Conservation (phyloP, 2,888 invertebrate species). For the Drosophila helvetica region DNA sequence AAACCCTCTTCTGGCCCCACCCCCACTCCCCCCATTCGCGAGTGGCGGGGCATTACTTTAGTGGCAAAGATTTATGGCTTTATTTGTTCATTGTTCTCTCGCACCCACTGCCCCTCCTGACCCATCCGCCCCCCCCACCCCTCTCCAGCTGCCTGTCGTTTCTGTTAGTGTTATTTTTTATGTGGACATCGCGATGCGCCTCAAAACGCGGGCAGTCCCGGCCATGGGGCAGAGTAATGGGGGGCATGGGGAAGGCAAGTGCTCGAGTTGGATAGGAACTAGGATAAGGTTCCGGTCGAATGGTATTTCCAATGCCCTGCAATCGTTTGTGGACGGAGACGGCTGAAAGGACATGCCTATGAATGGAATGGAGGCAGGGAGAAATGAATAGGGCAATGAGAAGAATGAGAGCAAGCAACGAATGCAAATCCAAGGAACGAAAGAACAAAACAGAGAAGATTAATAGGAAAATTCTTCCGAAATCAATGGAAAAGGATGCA, state of each 20-base stretch:
- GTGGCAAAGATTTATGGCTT: constrained; percentile 75
- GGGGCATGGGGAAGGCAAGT: background rate
- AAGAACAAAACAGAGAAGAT: background rate
- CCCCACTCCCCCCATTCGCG: constrained; percentile 3
- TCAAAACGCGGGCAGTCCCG: constrained; percentile 25
- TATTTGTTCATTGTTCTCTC: constrained; percentile 68
- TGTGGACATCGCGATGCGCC: constrained; percentile 46
- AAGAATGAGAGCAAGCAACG: background rate
- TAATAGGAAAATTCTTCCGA: background rate
- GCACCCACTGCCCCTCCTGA: too few species aligned
- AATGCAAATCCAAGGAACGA: background rate
- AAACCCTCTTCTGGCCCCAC: background rate
- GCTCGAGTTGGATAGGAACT: background rate
- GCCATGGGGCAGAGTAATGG: background rate
- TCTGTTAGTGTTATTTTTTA: constrained; percentile 52
- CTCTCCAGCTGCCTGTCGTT: background rate
- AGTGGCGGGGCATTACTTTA: constrained; percentile 59
- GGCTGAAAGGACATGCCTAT: background rate
- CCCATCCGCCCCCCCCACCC: background rate
- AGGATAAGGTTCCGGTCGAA: background rate
- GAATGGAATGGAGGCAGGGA: background rate
- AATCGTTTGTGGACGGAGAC: background rate
- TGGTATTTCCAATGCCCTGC: constrained; percentile 3
- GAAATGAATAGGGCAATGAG: background rate
- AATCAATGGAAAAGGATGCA: background rate